Conservation (phyloP, 2,888 invertebrate species). For the Tridacna crocea region DNA sequence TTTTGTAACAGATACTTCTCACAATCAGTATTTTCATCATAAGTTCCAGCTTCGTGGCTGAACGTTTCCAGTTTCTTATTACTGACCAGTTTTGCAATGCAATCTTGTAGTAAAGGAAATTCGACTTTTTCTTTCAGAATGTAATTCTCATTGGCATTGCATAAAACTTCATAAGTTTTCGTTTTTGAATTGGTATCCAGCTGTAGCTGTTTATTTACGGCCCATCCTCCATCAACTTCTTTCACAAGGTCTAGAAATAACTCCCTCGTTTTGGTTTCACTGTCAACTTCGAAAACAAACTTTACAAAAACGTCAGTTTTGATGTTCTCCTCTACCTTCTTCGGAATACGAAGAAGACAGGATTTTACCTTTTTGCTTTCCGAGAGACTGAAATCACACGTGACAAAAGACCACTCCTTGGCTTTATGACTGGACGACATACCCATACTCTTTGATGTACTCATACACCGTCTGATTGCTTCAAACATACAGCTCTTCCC, state of each 20-base stretch:
- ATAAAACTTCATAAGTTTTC: neutral
- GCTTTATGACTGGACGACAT: neutral
- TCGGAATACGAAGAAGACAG: neutral
- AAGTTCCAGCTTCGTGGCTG: neutral
- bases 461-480: constrained; percentile 15
- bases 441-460: neutral
- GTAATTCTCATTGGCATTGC: neutral
- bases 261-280: no score
- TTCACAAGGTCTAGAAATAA: neutral
- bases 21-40: neutral
- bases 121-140: neutral
- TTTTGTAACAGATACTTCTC: neutral
- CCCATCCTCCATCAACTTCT: neutral
- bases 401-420: neutral
- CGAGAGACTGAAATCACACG: neutral
- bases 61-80: neutral
- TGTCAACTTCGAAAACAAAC: neutral
- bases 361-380: neutral
- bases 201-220: neutral
- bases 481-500: constrained; percentile 12
- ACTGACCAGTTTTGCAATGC: neutral
- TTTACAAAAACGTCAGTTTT: neutral
- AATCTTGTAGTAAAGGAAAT: neutral
- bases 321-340: neutral
- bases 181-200: neutral